Evolutionary conservation across 1,140 invertebrate genomes (phyloP), one percentile per base, ranked within the genome.

Genomic region (Drosophila melanica): DNA sequence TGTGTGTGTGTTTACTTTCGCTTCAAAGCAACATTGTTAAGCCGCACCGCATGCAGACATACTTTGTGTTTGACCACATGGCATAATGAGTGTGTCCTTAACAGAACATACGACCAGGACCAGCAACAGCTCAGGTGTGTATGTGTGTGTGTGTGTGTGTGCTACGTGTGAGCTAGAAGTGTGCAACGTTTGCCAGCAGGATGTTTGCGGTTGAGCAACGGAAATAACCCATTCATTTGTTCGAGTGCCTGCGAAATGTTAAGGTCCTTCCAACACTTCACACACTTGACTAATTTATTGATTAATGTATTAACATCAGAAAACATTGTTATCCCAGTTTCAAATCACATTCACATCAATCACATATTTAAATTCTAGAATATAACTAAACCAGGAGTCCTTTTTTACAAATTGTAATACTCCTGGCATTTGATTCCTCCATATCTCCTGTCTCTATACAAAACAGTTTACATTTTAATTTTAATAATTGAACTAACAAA

Each of bases 61-160:
- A 76, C 72, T 80, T 80, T 84, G 72, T 84, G 80, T 84, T 62
- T 79, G 81, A 85, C 81, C 81, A 85, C 81, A 85, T 74, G 77
- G 74, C 74, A 75, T 85, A 85, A 85, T 85, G 81, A 85, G 74
- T 55, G 75, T 60, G 60, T 35, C 54, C 48, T 45, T 57, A 23
- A 48, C 42, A 62, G 71, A 65, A 82, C 66, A 54, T 54, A 30
- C 48, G 58, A 45, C 35, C 35, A n/a, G 6, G 12, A 35, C 50
- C 44, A 42, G 27, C 27, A 27, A 5, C 27, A 27, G 53, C 70
- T 59, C 48, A 59, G 68, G 53, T 41, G 27, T 50, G 50, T 54
- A 48, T 3, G 53, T 48, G 33, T 42, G 44, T 58, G 66, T 42
- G 44, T 58, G 66, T 60, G 44, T 44, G 39, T 51, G 51, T 45